Evolutionary conservation across 2,797 vertebrate genomes (phyloP).

Genomic region (Podarcis lilfordi): DNA sequence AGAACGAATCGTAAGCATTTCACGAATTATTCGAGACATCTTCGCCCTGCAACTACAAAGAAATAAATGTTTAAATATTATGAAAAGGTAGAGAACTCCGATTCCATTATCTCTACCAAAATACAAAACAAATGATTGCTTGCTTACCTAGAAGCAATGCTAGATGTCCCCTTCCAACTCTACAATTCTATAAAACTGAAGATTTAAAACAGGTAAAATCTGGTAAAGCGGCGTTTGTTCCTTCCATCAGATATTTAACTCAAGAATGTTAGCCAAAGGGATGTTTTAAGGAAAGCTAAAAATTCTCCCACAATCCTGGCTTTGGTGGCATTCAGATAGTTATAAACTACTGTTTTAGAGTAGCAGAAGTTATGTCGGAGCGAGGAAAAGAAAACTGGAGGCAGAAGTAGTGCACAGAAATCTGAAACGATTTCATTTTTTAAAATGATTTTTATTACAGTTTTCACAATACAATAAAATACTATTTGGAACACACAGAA

Average conservation of each 20-base stretch:
- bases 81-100: too few species aligned
- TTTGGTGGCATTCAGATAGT: accelerated
- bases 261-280: background rate
- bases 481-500: too few species aligned
- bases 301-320: background rate
- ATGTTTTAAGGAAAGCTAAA: background rate
- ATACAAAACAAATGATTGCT: accelerated
- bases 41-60: accelerated
- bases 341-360: too few species aligned
- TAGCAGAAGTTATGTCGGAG: too few species aligned
- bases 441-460: too few species aligned
- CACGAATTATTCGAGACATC: accelerated
- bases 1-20: accelerated
- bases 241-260: background rate
- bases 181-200: too few species aligned
- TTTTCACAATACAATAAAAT: too few species aligned
- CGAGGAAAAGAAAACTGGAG: background rate
- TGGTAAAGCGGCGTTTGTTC: background rate
- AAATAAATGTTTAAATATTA: background rate
- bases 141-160: background rate
- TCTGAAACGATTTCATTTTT: too few species aligned
- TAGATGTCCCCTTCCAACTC: background rate
- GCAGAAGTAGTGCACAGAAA: too few species aligned
- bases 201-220: background rate
- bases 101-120: background rate